Conservation (phyloP, 2,113 vertebrate genomes). For the Gobio gobio region DNA sequence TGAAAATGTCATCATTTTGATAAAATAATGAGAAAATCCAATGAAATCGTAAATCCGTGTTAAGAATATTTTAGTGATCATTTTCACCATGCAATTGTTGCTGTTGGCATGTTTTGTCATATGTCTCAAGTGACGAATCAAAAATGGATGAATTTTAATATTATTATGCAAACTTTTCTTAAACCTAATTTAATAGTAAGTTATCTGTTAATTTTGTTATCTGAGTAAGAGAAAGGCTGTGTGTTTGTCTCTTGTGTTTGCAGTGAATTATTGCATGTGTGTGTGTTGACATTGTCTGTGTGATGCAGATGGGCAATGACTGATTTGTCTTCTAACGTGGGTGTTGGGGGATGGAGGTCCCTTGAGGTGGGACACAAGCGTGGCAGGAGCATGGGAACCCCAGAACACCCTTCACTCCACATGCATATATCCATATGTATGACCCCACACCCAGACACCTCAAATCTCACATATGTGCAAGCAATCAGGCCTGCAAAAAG, state of each 20-base stretch:
- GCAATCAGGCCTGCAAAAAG: background rate
- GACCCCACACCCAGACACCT: constrained; percentile 19
- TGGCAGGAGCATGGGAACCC: constrained; percentile 76
- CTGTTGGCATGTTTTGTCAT: background rate
- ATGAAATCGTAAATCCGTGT: background rate
- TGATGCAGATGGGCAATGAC: constrained; percentile 73
- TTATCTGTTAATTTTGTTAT: background rate
- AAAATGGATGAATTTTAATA: constrained; percentile 8
- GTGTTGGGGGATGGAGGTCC: constrained; percentile 47
- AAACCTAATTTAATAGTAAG: background rate
- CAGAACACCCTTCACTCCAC: constrained; percentile 60
- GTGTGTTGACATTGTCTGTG: constrained; percentile 58
- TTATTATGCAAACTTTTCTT: background rate
- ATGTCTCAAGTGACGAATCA: background rate
- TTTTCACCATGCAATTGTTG: background rate
- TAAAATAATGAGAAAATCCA: background rate
- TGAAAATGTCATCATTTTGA: background rate
- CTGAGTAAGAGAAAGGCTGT: background rate
- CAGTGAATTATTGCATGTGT: constrained; percentile 35
- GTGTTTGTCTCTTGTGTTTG: constrained; percentile 16
- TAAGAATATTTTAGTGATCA: background rate
- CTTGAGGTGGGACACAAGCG: constrained; percentile 66
- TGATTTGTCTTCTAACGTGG: constrained; percentile 57
- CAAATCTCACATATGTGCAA: constrained; percentile 12
- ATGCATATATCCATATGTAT: constrained; percentile 47